phyloP scores from a whole-genome alignment of 2,113 vertebrate species.

The Apteryx owenii region DNA sequence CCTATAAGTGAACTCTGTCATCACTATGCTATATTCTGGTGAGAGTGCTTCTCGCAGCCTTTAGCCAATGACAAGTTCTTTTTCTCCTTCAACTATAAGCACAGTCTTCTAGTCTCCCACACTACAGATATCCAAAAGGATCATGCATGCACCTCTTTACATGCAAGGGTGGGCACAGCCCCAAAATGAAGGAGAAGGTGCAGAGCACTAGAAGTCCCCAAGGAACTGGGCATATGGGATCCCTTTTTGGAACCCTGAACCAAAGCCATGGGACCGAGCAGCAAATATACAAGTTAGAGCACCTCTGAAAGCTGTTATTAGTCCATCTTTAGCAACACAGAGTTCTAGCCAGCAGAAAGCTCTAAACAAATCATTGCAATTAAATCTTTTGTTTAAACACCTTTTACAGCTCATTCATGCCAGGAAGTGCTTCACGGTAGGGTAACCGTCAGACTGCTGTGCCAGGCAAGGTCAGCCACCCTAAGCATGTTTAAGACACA shows the following conservation, averaged over 20 bases:
- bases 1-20: neutral
- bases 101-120: neutral
- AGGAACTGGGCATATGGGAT: neutral
- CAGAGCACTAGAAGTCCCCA: neutral
- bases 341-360: neutral
- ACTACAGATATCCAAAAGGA: neutral
- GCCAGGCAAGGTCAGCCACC: neutral
- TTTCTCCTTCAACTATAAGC: neutral
- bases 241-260: neutral
- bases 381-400: neutral
- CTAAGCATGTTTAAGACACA: neutral
- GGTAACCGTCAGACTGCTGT: neutral
- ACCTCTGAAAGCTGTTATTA: neutral
- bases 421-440: neutral
- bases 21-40: neutral
- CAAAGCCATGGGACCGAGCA: neutral
- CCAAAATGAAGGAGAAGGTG: neutral
- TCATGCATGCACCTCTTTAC: neutral
- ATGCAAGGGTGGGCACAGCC: rapidly evolving
- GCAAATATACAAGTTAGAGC: neutral
- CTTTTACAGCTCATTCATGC: neutral
- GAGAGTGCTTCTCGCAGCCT: neutral
- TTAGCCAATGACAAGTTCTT: neutral
- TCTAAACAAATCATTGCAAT: neutral
- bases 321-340: neutral